phyloP scores from a whole-genome alignment of 2,888 invertebrate species.

The Apantesis nais region DNA sequence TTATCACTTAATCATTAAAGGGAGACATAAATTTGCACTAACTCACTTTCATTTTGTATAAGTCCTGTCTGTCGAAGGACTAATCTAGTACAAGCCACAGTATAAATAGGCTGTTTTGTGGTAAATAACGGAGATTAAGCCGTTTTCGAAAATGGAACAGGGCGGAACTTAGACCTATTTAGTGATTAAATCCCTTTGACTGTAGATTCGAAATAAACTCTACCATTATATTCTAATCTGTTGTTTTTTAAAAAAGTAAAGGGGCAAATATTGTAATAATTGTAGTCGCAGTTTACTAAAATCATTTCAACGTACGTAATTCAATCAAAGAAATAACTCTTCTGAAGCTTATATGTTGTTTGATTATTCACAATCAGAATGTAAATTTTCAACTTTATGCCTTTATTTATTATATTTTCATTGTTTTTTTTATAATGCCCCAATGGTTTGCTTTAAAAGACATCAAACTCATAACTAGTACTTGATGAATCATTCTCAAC shows the following conservation, averaged over 20 bases:
- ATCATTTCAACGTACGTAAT: background rate
- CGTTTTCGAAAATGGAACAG: conserved; percentile 29
- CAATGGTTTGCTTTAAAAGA: too few species aligned
- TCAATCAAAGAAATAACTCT: too few species aligned
- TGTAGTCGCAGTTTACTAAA: background rate
- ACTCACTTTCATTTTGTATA: conserved; percentile 27
- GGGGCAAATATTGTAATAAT: background rate
- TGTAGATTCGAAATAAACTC: background rate
- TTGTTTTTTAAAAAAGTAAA: background rate
- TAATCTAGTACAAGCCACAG: conserved; percentile 34
- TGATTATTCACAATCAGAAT: too few species aligned
- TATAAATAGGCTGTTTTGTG: conserved; percentile 26
- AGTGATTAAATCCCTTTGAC: conserved; percentile 11
- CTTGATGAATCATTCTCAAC: too few species aligned
- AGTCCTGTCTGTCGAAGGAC: conserved; percentile 41
- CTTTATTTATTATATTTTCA: too few species aligned
- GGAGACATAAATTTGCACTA: conserved; percentile 21
- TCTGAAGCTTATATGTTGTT: too few species aligned
- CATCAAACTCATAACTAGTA: too few species aligned
- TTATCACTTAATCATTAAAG: conserved; percentile 18
- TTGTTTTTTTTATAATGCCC: too few species aligned
- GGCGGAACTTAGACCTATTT: conserved; percentile 34
- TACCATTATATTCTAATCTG: background rate
- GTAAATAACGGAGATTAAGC: conserved; percentile 50
- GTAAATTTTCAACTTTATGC: too few species aligned